A percentile compares a stretch with the other conserved stretches of the same genome.
Conservation (phyloP, 2,113 vertebrate species). For the Rana temporaria region DNA sequence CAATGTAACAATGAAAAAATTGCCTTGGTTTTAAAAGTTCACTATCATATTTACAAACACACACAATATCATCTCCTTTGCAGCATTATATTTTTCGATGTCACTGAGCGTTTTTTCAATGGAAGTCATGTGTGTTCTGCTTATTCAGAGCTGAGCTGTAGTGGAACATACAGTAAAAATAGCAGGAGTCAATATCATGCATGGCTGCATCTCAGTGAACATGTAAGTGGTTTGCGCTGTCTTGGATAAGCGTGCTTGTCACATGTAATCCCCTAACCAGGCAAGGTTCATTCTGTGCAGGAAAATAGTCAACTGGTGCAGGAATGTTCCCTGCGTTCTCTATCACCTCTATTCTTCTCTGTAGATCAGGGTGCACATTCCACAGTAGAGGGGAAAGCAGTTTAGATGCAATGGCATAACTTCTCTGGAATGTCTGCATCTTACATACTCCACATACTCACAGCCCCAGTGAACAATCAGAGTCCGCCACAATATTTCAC, state of each 20-base stretch:
- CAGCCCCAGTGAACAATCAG: constrained; percentile 11
- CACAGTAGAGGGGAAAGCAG: constrained; percentile 12
- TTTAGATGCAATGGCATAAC: constrained; percentile 2
- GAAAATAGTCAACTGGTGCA: not conserved
- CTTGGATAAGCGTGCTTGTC: not conserved
- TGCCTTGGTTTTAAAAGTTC: too few relatives aligned
- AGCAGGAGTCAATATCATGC: not conserved
- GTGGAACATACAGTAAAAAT: not conserved
- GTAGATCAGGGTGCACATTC: constrained; percentile 31
- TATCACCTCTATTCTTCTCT: constrained; percentile 12
- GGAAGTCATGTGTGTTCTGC: too few relatives aligned
- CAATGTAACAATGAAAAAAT: too few relatives aligned
- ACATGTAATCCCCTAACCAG: constrained; percentile 1
- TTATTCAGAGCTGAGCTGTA: not conserved
- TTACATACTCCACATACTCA: constrained; percentile 31
- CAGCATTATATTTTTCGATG: too few relatives aligned
- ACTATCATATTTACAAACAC: too few relatives aligned
- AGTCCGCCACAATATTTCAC: not conserved
- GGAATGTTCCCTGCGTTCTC: not conserved
- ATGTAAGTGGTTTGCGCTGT: constrained; percentile 14
- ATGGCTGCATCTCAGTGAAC: constrained; percentile 4
- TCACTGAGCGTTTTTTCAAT: too few relatives aligned
- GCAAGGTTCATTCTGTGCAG: not conserved
- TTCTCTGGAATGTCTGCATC: constrained; percentile 36
- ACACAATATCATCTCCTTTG: too few relatives aligned